phyloP scores from a whole-genome alignment of 2,888 invertebrate genomes.

The Chloromyia formosa region DNA sequence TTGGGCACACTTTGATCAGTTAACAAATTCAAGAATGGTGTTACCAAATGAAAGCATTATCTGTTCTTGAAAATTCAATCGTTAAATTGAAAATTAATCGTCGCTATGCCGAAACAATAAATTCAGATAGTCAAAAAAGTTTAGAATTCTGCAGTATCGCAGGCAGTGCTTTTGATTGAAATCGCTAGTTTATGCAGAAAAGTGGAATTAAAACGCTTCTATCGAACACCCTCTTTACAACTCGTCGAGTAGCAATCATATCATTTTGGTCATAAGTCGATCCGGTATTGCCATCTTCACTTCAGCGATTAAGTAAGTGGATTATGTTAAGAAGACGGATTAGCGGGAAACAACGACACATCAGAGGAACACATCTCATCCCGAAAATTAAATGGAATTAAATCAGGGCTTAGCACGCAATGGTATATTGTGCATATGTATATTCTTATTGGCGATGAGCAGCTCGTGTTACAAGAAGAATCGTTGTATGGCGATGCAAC shows the following conservation, averaged over 20 bases:
- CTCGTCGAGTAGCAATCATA: too few relatives aligned
- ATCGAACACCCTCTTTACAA: too few relatives aligned
- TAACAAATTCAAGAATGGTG: background rate
- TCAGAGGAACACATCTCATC: constrained; percentile 49
- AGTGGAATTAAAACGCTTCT: too few relatives aligned
- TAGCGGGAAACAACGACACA: constrained; percentile 46
- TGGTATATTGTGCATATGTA: constrained; percentile 43
- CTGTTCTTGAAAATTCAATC: too few relatives aligned
- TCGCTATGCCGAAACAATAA: too few relatives aligned
- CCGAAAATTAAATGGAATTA: constrained; percentile 54
- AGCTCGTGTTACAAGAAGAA: constrained; percentile 10
- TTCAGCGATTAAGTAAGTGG: constrained; percentile 20
- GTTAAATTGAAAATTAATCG: too few relatives aligned
- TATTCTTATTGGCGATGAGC: constrained; percentile 1
- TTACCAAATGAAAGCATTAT: background rate
- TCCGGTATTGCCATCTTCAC: too few relatives aligned
- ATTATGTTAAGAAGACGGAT: constrained; percentile 17
- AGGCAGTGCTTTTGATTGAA: too few relatives aligned
- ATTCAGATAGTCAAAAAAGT: too few relatives aligned
- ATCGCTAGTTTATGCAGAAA: too few relatives aligned
- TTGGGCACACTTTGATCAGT: background rate
- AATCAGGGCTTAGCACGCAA: constrained; percentile 55
- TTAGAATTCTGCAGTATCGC: too few relatives aligned
- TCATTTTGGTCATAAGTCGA: too few relatives aligned
- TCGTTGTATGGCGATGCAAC: background rate